Evolutionary conservation across 2,888 invertebrate genomes (phyloP), one percentile per base, ranked within the genome.

Genomic region (Netelia melanura): DNA sequence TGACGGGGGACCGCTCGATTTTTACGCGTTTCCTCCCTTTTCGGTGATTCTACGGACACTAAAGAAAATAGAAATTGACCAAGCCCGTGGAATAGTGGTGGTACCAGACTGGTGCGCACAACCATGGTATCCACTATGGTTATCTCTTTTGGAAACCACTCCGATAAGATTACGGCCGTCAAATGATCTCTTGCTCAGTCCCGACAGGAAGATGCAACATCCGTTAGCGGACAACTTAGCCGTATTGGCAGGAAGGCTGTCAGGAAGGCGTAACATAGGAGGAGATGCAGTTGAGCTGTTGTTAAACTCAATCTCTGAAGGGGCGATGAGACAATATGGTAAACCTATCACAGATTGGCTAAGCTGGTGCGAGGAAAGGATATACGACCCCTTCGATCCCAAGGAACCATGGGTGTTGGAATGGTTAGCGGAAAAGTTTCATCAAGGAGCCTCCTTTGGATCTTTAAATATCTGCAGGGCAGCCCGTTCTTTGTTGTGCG

Each of bases 21-120:
- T 85, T 64, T 91, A 90, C 81, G 90, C 90, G 0, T 91, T 91
- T 44, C 90, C 91, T 0, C 90, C 90, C 1, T 91, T 91, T 75
- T 85, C 88, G 0, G 17, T 91, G 1, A 88, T 92, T 43, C 68
- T 88, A 43, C 89, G 79, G 84, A 80, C 85, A 0, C 25, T 93
- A 21, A 77, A 87, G 70, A 92, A 92, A 84, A 91, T 92, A 52
- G 86, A 85, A 62, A n/a, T 64, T 0, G 90, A 92, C 48, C 82
- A 86, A 56, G 90, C 91, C 8, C 72, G 85, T 43, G 92, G 91
- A 0, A 90, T 92, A 17, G 67, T 92, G 11, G 88, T 92, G 2
- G 89, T 91, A 10, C 92, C 89, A n/a, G 52, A 86, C 23, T 92
- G 89, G 91, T 85, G 85, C 25, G 80, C 87, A 0, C 91, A 92